Evolutionary conservation across 2,113 vertebrate genomes (phyloP).

Genomic region (Cheilinus undulatus): DNA sequence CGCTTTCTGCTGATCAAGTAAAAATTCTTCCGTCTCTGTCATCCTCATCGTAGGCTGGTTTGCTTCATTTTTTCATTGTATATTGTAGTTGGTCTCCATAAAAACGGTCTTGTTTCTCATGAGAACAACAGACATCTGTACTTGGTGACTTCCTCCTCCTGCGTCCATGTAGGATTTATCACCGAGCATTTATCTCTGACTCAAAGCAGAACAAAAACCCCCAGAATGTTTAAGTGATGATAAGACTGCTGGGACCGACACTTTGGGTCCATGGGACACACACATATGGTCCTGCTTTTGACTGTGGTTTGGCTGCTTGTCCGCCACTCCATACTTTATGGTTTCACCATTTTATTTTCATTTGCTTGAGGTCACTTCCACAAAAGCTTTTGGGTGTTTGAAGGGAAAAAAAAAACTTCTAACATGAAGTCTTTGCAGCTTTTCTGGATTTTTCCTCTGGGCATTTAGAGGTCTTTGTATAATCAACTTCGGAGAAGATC

Average conservation of each 20-base stretch:
- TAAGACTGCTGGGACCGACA: constrained; percentile 46
- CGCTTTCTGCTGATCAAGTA: constrained; percentile 72
- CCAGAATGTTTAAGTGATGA: constrained; percentile 38
- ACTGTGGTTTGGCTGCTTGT: constrained; percentile 64
- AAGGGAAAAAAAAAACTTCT: not conserved
- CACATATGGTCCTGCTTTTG: constrained; percentile 70
- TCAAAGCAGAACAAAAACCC: constrained; percentile 1
- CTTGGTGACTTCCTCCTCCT: not conserved
- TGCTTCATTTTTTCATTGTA: constrained; percentile 14
- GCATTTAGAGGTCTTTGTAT: not conserved
- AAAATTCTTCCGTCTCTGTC: constrained; percentile 53
- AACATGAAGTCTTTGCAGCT: constrained; percentile 2
- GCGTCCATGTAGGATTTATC: constrained; percentile 26
- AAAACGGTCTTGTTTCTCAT: constrained; percentile 13
- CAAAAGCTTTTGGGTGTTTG: constrained; percentile 39
- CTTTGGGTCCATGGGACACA: constrained; percentile 16
- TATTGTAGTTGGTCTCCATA: no score
- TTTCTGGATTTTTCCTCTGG: not conserved
- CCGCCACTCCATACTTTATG: constrained; percentile 44
- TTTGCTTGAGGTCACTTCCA: constrained; percentile 51
- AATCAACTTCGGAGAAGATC: constrained; percentile 8
- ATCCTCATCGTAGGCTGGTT: constrained; percentile 43
- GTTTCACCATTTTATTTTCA: constrained; percentile 58
- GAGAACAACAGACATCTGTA: not conserved
- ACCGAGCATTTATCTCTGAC: constrained; percentile 41